Evolutionary conservation across 2,797 vertebrate species (phyloP), one percentile per base, ranked within the genome.

Genomic region (Sebastes flavidus): DNA sequence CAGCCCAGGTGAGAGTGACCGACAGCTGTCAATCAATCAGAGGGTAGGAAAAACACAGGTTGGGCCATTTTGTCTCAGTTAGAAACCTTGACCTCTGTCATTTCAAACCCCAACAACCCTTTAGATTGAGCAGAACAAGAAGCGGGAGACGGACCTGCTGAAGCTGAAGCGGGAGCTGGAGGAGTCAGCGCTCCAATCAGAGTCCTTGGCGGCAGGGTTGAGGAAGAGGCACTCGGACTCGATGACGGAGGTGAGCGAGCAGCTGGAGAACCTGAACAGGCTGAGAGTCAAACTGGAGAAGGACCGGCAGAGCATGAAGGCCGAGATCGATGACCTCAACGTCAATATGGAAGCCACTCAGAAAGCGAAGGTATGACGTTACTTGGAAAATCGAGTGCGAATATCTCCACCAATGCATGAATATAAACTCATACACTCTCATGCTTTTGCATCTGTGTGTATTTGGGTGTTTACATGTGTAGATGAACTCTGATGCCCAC

Each of bases 91-190:
- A 61, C 56, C 16, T 20, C 10, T 18, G 22, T n/a, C 42, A 30
- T 30, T 27, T 36, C 3, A 12, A 34, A 42, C 29, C 22, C 3
- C 13, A 12, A 18, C 27, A 2, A 14, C 22, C 7, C 24, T 63
- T 72, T 65, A 95, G 95, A 94, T 95, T 0, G 93, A 96, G 65
- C 90, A 95, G 87, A 97, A 96, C 78, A 91, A 85, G 70, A 96
- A 94, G 88, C 32, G 73, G 11, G 94, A 96, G 83, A 77, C 75
- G 0, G 94, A 94, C 55, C 87, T 96, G 61, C 88, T 95, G 72
- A 95, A 96, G 66, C 85, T 96, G 42, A 86, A 91, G 29, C 78
- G 91, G 8, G 90, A 95, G 80, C 82, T 95, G 86, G 95, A 96
- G 77, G 95, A 95, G 63, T 82, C 86, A 0, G 91, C 90, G 34